Conservation (phyloP, 2,888 invertebrate genomes). For the Chalcosyrphus nemorum region DNA sequence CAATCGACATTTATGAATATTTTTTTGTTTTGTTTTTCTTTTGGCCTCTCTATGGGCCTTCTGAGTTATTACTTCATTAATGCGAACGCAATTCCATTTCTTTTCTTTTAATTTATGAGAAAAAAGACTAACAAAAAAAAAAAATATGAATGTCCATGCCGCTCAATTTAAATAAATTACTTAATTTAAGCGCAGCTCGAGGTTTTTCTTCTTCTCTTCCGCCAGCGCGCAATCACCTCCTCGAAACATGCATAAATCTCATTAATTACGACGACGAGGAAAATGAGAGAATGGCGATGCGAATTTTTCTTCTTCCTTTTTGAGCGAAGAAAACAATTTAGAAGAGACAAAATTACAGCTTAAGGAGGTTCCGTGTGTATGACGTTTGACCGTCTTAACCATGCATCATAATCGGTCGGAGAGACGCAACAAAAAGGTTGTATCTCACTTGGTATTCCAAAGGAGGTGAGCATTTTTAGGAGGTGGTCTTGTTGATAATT, state of each 20-base stretch:
- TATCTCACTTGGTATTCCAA: conserved; percentile 2
- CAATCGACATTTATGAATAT: conserved; percentile 50
- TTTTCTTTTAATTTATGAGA: conserved; percentile 48
- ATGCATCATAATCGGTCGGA: not conserved
- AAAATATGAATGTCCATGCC: conserved; percentile 30
- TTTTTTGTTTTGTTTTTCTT: not conserved
- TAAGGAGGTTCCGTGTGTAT: not conserved
- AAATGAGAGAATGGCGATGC: not conserved
- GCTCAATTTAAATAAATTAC: conserved; percentile 65
- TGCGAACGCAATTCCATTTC: conserved; percentile 55
- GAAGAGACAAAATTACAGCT: conserved; percentile 15
- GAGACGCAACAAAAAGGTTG: not conserved
- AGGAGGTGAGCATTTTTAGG: not conserved
- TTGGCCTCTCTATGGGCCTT: not conserved
- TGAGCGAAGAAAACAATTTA: conserved; percentile 20
- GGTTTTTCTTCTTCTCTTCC: not conserved
- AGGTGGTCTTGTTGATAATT: conserved; percentile 16
- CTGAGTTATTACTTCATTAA: conserved; percentile 67
- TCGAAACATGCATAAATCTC: conserved; percentile 47
- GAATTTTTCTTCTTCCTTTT: not conserved
- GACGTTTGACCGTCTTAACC: not conserved
- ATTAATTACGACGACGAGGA: conserved; percentile 42
- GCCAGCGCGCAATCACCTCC: not conserved
- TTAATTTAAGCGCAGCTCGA: conserved; percentile 52
- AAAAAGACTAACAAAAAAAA: not conserved